Evolutionary conservation across 2,888 invertebrate genomes (phyloP).

Genomic region (Antitype chi): DNA sequence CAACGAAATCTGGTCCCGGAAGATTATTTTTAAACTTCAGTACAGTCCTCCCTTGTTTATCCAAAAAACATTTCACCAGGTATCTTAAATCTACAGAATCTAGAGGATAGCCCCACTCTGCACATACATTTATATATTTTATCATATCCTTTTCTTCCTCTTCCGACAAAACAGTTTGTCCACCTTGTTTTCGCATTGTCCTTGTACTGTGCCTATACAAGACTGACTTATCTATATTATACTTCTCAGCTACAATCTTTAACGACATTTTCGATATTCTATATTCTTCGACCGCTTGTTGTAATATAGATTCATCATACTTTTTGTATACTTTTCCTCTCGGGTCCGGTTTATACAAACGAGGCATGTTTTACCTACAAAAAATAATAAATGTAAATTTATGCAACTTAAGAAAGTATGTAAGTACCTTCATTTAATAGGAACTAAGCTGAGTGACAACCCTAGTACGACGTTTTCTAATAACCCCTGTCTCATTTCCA

Average conservation of each 20-base stretch:
- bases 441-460: slow-evolving; percentile 2
- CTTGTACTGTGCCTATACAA: slow-evolving; percentile 2
- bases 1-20: slow-evolving; percentile 45
- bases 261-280: slow-evolving; percentile 21
- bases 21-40: slow-evolving; percentile 51
- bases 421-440: slow-evolving; percentile 12
- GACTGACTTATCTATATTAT: slow-evolving; percentile 12
- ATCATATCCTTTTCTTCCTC: slow-evolving; percentile 49
- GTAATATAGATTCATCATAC: slow-evolving; percentile 21
- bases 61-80: slow-evolving; percentile 49
- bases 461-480: slow-evolving; percentile 20
- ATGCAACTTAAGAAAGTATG: not conserved
- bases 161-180: slow-evolving; percentile 31
- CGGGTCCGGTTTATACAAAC: slow-evolving; percentile 7
- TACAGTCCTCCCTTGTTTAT: slow-evolving; percentile 37
- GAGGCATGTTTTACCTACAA: slow-evolving; percentile 23
- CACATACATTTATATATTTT: slow-evolving; percentile 59
- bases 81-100: slow-evolving; percentile 49
- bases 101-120: slow-evolving; percentile 61
- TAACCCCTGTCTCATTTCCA: slow-evolving; percentile 17
- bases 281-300: slow-evolving; percentile 18
- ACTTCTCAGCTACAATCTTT: slow-evolving; percentile 19
- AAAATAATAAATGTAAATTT: slow-evolving; percentile 2
- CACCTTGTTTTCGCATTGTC: slow-evolving; percentile 17
- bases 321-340: slow-evolving; percentile 23